Percentiles rank a stretch among this genome's conserved stretches.
Conservation (phyloP, 2,888 invertebrate genomes). For the Opisthograptis luteolata region DNA sequence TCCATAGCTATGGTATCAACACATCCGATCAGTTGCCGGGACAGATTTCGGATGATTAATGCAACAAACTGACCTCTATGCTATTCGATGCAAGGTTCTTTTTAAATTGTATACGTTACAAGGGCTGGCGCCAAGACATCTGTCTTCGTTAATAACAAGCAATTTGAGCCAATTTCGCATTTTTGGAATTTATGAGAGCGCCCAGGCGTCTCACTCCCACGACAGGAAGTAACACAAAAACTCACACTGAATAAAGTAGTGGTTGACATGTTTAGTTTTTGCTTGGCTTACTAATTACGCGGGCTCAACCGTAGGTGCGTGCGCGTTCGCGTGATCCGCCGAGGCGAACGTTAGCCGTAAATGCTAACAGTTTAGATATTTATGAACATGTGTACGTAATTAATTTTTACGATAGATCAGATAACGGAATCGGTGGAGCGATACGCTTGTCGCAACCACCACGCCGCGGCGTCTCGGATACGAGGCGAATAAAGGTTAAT, state of each 20-base stretch:
- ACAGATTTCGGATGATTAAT: slow-evolving; percentile 40
- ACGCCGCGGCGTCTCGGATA: slow-evolving; percentile 57
- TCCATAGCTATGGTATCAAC: slow-evolving; percentile 77
- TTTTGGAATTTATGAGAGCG: slow-evolving; percentile 76
- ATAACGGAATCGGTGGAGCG: slow-evolving; percentile 75
- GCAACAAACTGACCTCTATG: slow-evolving; percentile 33
- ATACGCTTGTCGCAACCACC: slow-evolving; percentile 71
- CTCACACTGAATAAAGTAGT: slow-evolving; percentile 76
- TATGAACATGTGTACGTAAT: slow-evolving; percentile 83
- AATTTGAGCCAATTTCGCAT: slow-evolving; percentile 83
- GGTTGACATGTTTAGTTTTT: slow-evolving; percentile 77
- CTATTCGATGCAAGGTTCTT: slow-evolving; percentile 36
- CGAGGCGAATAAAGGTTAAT: slow-evolving; percentile 68
- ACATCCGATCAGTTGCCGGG: slow-evolving; percentile 70
- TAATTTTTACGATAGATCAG: slow-evolving; percentile 83
- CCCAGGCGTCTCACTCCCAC: slow-evolving; percentile 73
- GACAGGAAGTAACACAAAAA: slow-evolving; percentile 80
- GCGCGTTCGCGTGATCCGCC: slow-evolving; percentile 66
- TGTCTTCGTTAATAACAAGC: slow-evolving; percentile 84
- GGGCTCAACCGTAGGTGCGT: slow-evolving; percentile 60
- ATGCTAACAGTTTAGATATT: slow-evolving; percentile 80
- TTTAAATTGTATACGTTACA: slow-evolving; percentile 32
- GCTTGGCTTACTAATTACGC: slow-evolving; percentile 67
- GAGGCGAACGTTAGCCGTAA: slow-evolving; percentile 70
- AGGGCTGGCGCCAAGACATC: slow-evolving; percentile 80